These are phyloP conservation scores for Sphaerodactylus townsendi DNA, from an alignment of 2,113 vertebrate genomes.

Conservation along the genomic window DNA sequence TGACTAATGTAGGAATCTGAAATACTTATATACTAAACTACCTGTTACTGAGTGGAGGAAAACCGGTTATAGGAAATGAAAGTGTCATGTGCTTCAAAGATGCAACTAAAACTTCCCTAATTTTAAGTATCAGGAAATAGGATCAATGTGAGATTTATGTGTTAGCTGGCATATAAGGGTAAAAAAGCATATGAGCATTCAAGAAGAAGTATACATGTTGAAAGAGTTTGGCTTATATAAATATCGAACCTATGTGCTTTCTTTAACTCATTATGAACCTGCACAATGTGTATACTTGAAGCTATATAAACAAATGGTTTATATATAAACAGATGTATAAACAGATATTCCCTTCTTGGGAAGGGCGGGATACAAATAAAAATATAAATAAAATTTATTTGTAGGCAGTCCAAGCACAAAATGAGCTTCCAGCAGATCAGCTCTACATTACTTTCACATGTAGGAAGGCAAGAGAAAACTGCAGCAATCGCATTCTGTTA, in stretches of 20 bases:
- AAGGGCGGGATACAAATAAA: too few species aligned
- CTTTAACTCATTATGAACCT: conserved; percentile 1
- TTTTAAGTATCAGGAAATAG: not conserved
- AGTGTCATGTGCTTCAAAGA: not conserved
- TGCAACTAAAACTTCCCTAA: not conserved
- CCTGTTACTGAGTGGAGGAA: not conserved
- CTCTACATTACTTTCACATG: not conserved
- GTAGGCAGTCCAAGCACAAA: not conserved
- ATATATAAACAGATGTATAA: too few species aligned
- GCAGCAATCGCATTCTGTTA: too few species aligned
- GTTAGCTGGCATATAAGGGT: too few species aligned
- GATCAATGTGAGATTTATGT: not conserved
- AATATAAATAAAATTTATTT: too few species aligned
- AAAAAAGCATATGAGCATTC: not conserved
- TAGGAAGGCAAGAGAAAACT: too few species aligned
- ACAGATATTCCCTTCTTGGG: too few species aligned
- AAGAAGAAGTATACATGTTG: not conserved
- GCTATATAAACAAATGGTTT: too few species aligned
- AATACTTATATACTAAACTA: not conserved
- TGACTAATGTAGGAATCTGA: not conserved
- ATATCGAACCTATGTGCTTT: not conserved
- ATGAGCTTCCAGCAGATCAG: not conserved
- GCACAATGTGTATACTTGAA: not conserved
- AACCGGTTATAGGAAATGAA: not conserved
- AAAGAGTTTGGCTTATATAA: not conserved